phyloP scores from a whole-genome alignment of 2,797 vertebrate genomes.

The Sternotherus odoratus region DNA sequence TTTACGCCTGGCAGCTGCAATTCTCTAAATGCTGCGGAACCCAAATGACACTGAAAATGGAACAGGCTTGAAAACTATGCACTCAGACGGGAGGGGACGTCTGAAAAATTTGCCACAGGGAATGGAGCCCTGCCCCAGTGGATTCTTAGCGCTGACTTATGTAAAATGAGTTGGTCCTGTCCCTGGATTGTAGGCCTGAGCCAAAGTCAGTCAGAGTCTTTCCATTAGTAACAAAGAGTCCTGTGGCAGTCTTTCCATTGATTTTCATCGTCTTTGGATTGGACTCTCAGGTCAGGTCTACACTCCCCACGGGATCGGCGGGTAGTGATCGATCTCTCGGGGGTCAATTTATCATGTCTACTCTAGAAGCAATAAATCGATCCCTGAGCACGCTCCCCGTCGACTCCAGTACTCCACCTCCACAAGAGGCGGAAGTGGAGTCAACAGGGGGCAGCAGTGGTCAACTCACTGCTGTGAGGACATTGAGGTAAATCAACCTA shows the following conservation, averaged over 20 bases:
- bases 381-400: too few relatives aligned
- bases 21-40: neutral
- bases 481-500: too few relatives aligned
- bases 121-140: neutral
- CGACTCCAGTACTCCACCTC: too few relatives aligned
- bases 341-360: too few relatives aligned
- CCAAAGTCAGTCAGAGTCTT: neutral
- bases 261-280: neutral
- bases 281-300: too few relatives aligned
- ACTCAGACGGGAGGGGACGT: neutral
- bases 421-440: too few relatives aligned
- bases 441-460: too few relatives aligned
- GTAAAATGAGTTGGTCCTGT: fast-evolving
- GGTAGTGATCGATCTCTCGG: too few relatives aligned
- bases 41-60: fast-evolving
- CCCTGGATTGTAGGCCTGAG: fast-evolving
- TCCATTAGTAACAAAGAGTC: too few relatives aligned
- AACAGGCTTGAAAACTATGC: neutral
- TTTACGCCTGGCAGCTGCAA: neutral
- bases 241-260: neutral
- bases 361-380: too few relatives aligned
- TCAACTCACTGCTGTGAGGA: too few relatives aligned
- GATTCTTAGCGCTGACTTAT: neutral
- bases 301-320: too few relatives aligned
- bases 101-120: fast-evolving